A percentile compares a stretch with the other conserved stretches of the same genome.
phyloP scores from a whole-genome alignment of 2,113 vertebrate species.

The Mesoclemmys tuberculata region DNA sequence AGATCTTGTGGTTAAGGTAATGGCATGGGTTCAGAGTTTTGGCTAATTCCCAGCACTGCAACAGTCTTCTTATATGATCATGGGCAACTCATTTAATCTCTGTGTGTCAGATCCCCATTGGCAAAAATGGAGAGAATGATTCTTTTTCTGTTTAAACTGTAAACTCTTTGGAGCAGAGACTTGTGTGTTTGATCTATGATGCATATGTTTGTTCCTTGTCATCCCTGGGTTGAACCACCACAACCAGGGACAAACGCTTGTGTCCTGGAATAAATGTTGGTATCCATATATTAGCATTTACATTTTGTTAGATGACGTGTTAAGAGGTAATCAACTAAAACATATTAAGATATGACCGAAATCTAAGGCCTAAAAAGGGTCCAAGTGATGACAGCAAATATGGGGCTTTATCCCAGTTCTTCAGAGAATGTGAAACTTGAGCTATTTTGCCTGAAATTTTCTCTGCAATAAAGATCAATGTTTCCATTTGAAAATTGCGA shows the following conservation, averaged over 20 bases:
- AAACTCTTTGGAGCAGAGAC: not conserved
- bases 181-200: not conserved
- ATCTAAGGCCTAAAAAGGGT: no score
- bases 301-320: not conserved
- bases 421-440: not conserved
- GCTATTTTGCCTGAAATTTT: not conserved
- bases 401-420: not conserved
- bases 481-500: not conserved
- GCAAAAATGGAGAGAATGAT: not conserved
- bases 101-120: not conserved
- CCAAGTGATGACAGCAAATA: not conserved
- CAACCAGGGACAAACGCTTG: not conserved
- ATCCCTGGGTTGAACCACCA: not conserved
- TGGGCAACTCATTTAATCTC: not conserved
- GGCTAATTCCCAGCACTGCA: not conserved
- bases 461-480: accelerated
- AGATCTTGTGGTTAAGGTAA: not conserved
- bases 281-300: not conserved
- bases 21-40: not conserved
- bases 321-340: not conserved
- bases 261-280: not conserved
- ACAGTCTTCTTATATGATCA: not conserved
- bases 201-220: not conserved
- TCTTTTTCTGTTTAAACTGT: not conserved
- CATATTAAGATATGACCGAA: not conserved